Base-by-base conservation (phyloP, 2,113 vertebrate genomes). In the Manacus vitellinus region DNA sequence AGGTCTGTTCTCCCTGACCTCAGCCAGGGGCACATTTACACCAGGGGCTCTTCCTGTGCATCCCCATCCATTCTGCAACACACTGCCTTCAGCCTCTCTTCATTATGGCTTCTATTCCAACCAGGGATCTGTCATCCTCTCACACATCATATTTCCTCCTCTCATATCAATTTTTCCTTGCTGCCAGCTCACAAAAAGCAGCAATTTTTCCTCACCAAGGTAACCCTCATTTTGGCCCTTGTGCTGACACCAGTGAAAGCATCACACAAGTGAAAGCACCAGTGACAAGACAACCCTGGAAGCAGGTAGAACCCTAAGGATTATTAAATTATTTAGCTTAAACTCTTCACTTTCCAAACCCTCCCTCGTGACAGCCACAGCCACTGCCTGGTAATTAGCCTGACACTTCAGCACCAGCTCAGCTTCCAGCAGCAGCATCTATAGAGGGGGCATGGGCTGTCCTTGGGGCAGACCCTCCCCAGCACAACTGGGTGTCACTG, bases 401-500 rank as follows among this genome's bases (percentile, higher is more conserved):
- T 39, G 51, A 6, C 17, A 12, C 1, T 35, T 58, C 18, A 52
- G 10, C 52, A 23, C 28, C 25, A 47, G 30, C 1, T 2, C 6
- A n/a, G 35, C 22, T 55, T 43, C 35, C 46, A 47, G 5, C 73
- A 85, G 56, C 49, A 56, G 58, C 73, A 39, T 0, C 51, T 16
- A 3, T 0, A 5, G 43, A 61, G 24, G 17, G 51, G n/a, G 8
- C 33, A 68, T 3, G 3, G 31, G 3, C 25, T 11, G 2, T 5
- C 39, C 63, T 37, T 27, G 15, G 15, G 27, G 28, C 46, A 27
- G 77, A 12, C 0, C 2, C 49, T 33, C 39, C 37, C n/a, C 44
- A 41, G 44, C 9, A 37, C 3, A 1, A 0, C 5, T 4, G 28
- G 3, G n/a, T 8, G 21, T 56, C 4, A 2, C 37, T 30, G 47